These are phyloP conservation scores for Dendroctonus ponderosae DNA, from an alignment of 1,140 invertebrate genomes.

Conservation along the genomic window DNA sequence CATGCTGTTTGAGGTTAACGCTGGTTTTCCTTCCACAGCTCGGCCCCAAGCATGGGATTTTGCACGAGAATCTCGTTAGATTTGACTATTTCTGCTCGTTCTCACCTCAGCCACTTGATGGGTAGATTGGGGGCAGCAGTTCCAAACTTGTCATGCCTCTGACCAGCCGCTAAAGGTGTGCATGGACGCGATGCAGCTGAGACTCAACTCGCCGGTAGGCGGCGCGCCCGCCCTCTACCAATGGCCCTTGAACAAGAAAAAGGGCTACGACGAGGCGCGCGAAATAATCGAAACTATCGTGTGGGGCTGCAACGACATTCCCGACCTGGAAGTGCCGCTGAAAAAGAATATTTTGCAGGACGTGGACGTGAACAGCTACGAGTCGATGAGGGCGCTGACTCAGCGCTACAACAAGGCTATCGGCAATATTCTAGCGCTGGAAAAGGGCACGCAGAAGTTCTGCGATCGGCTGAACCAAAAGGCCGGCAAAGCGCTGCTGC, in stretches of 20 bases:
- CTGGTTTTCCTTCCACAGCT: background rate
- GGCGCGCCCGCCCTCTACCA: conserved; percentile 17
- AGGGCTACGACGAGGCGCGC: conserved; percentile 25
- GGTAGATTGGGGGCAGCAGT: conserved; percentile 5
- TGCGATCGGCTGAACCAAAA: conserved; percentile 25
- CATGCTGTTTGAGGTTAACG: background rate
- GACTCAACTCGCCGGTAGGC: conserved; percentile 32
- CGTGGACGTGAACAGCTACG: conserved; percentile 22
- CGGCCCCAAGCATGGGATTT: too few species aligned
- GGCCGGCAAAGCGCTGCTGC: conserved; percentile 17
- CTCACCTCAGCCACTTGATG: background rate
- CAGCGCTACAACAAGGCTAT: conserved; percentile 31
- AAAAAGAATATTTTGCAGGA: conserved; percentile 27
- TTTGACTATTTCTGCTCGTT: background rate
- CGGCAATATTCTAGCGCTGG: conserved; percentile 16
- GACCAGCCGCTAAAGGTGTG: conserved; percentile 17
- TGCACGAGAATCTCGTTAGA: too few species aligned
- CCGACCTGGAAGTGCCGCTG: conserved; percentile 27
- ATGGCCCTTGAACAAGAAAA: conserved; percentile 32
- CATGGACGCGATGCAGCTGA: conserved; percentile 27
- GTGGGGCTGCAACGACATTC: conserved; percentile 31
- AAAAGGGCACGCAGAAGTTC: conserved; percentile 32
- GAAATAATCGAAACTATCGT: conserved; percentile 30
- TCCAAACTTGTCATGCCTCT: conserved; percentile 18
- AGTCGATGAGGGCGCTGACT: conserved; percentile 30